Evolutionary conservation across 2,888 invertebrate species (phyloP).

Genomic region (Scaptomyza tumidula): DNA sequence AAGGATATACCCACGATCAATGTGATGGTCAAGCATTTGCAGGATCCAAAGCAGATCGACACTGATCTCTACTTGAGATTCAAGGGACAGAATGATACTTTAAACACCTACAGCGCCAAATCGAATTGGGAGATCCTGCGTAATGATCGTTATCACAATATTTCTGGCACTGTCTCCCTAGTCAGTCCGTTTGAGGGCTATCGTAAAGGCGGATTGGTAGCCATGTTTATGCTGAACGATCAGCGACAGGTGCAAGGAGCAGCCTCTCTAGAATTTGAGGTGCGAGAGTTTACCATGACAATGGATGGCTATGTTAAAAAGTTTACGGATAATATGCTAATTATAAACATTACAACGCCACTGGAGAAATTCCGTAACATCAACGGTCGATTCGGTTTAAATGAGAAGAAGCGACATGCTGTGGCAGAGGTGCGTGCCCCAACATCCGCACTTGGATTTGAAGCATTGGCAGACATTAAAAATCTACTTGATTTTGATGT

Average conservation of each 20-base stretch:
- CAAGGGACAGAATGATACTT: conserved; percentile 77
- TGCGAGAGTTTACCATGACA: conserved; percentile 88
- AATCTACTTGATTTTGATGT: conserved; percentile 89
- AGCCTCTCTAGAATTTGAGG: conserved; percentile 89
- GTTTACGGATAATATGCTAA: conserved; percentile 90
- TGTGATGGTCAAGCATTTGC: conserved; percentile 86
- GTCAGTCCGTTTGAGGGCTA: conserved; percentile 90
- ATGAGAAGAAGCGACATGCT: conserved; percentile 89
- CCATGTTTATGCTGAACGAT: conserved; percentile 88
- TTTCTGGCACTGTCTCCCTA: conserved; percentile 86
- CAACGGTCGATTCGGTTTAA: conserved; percentile 89
- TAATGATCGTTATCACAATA: conserved; percentile 86
- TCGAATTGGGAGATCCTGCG: conserved; percentile 89
- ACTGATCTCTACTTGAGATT: conserved; percentile 86
- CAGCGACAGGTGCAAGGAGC: conserved; percentile 88
- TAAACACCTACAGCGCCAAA: conserved; percentile 88
- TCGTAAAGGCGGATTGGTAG: conserved; percentile 88
- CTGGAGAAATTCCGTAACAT: conserved; percentile 88
- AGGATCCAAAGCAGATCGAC: conserved; percentile 85
- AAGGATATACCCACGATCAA: conserved; percentile 87
- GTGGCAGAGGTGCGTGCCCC: conserved; percentile 90
- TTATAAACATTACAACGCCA: conserved; percentile 91
- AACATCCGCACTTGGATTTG: conserved; percentile 89
- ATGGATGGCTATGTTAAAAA: conserved; percentile 89
- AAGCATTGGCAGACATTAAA: conserved; percentile 87